A percentile compares a stretch with the other conserved stretches of the same genome.
phyloP scores from a whole-genome alignment of 2,113 vertebrate genomes.

The Meleagris gallopavo region DNA sequence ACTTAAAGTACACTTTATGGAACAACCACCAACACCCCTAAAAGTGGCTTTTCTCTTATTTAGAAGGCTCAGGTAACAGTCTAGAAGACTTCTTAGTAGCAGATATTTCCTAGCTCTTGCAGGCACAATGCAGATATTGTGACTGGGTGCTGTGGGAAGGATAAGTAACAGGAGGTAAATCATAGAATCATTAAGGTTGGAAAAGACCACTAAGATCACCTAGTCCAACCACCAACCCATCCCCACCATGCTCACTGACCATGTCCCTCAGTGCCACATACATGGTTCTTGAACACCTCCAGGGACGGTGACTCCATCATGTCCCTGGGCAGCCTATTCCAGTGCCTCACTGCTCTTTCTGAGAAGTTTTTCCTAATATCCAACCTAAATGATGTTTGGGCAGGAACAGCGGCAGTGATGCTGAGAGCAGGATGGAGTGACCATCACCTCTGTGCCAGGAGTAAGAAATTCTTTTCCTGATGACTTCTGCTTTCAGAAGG shows the following conservation, averaged over 20 bases:
- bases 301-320: too few species aligned
- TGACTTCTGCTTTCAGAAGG: not conserved
- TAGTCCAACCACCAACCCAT: too few species aligned
- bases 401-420: not conserved
- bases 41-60: not conserved
- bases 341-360: too few species aligned
- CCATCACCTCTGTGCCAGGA: rapidly evolving
- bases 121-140: not conserved
- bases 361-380: too few species aligned
- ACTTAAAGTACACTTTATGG: not conserved
- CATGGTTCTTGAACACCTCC: too few species aligned
- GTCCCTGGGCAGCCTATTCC: too few species aligned
- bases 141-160: not conserved
- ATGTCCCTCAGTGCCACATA: too few species aligned
- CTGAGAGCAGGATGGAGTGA: not conserved
- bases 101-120: not conserved
- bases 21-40: not conserved
- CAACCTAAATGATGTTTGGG: too few species aligned
- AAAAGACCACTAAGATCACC: too few species aligned
- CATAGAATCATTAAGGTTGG: too few species aligned
- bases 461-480: not conserved
- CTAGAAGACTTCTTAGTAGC: not conserved
- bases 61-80: not conserved
- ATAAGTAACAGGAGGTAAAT: not conserved
- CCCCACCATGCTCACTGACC: too few species aligned